Percentiles rank a stretch among this genome's conserved stretches.
These are phyloP conservation scores for Gasterosteus nipponicus DNA, from an alignment of 2,113 vertebrate genomes.

Conservation along the genomic window DNA sequence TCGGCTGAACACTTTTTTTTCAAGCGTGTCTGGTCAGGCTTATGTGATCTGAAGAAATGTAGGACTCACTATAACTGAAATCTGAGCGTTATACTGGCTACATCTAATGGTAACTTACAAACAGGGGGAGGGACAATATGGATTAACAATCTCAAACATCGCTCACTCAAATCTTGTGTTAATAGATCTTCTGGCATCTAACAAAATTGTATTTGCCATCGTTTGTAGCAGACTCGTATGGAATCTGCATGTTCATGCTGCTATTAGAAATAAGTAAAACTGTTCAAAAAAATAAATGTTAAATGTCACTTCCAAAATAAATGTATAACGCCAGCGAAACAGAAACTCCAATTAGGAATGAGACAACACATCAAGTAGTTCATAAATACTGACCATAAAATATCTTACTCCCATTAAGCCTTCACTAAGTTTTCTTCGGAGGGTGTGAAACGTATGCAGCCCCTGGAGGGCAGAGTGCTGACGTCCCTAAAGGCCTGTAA, in stretches of 20 bases:
- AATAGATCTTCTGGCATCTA: neutral
- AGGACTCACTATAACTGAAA: constrained; percentile 48
- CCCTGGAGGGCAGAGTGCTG: constrained; percentile 71
- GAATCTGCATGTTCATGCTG: neutral
- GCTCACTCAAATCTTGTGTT: constrained; percentile 7
- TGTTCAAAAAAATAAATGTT: neutral
- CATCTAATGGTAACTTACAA: constrained; percentile 40
- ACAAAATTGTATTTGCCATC: neutral
- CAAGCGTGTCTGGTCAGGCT: constrained; percentile 56
- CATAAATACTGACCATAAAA: constrained; percentile 6
- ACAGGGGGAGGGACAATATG: constrained; percentile 7
- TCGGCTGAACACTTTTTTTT: constrained; percentile 58
- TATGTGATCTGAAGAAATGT: constrained; percentile 49
- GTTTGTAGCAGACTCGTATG: neutral
- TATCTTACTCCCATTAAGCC: constrained; percentile 4
- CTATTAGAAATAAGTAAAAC: neutral
- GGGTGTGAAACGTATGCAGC: constrained; percentile 57
- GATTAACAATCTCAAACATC: constrained; percentile 6
- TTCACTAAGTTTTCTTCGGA: constrained; percentile 49
- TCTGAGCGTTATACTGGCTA: constrained; percentile 28
- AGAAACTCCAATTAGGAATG: neutral
- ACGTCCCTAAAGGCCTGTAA: constrained; percentile 70
- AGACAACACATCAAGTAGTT: constrained; percentile 23
- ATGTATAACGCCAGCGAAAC: neutral
- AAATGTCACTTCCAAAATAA: constrained; percentile 17